Evolutionary conservation across 2,888 invertebrate species (phyloP), one percentile per base, ranked within the genome.

Genomic region (Enoplolaimus lenunculus): DNA sequence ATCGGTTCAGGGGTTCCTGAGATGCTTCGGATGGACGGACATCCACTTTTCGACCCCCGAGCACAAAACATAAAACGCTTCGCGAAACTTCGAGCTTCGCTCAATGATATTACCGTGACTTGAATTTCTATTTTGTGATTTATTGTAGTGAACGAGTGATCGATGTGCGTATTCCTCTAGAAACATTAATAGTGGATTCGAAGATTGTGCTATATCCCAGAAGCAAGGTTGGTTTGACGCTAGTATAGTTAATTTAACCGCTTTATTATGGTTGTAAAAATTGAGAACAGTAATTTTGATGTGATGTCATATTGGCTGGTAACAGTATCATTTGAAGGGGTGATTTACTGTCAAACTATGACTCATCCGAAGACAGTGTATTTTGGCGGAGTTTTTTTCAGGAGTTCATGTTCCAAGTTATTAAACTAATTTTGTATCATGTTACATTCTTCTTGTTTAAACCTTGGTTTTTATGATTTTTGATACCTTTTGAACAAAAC

Each of bases 161-260:
- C 73, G 93, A 95, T 81, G 95, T 95, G 26, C 93, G 91, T n/a
- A 86, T 93, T 76, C 93, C 93, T 0, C 79, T 97, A 33, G 97
- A 97, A 82, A 93, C 93, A 80, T 86, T 94, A 76, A 90, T 93
- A 70, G 90, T 89, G 80, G 90, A 93, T 80, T 90, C 93, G n/a
- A 87, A 88, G 79, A 85, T 97, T 69, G 86, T 89, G 73, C 84
- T 95, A 66, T 88, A 91, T 73, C 89, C 89, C 75, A 7, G 45
- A 45, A 45, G 45, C 45, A 45, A 45, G 45, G 45, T 45, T 13
- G 21, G 7, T 45, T 13, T n/a, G n/a, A n/a, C n/a, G n/a, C n/a
- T n/a, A n/a, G n/a, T n/a, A n/a, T n/a, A n/a, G n/a, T n/a, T n/a
- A n/a, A n/a, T n/a, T n/a, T n/a, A n/a, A n/a, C n/a, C n/a, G n/a